Base-by-base conservation (phyloP, 92 coral and sea anemone genomes). In the Diadumene lineata region DNA sequence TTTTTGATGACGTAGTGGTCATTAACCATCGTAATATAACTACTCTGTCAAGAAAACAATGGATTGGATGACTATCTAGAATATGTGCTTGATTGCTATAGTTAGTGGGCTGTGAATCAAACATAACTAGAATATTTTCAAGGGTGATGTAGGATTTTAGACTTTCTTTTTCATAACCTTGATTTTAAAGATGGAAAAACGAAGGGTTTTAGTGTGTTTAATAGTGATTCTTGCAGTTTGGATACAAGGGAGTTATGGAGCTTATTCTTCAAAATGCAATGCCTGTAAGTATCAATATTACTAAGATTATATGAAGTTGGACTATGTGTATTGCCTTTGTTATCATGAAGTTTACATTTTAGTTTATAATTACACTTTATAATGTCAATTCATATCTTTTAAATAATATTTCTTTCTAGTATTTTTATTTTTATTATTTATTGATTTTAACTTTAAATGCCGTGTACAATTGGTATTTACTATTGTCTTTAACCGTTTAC, bases 41-140 rank as follows among this genome's bases (percentile, higher is more conserved):
- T 2, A 1, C 43, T 61, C 50, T 64, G 80, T 75, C 60, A 61
- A 60, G 62, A 69, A 50, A 28, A 75, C 69, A 0, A 46, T 32
- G 50, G 50, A 66, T 48, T 53, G 32, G 4, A 76, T 70, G 19
- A 44, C 32, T 8, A 13, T 53, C 50, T 43, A 31, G 21, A 28
- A 38, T 56, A 56, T 72, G 25, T 30, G 57, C 31, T 72, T 33
- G 48, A 6, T 4, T 4, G 48, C 6, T 13, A 38, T 38, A 13
- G 13, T 13, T 4, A 38, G 6, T 10, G 6, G 11, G 31, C 4
- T 22, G 43, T 28, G 68, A 30, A 62, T 38, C 31, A 28, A 30
- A 62, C 1, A 15, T 62, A 1, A 21, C n/a, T 11, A 28, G 48
- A 13, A 38, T 38, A 38, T 38, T 38, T 38, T 6, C 6, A 38